phyloP scores from a whole-genome alignment of 2,113 vertebrate species.

The Neolamprologus longior region DNA sequence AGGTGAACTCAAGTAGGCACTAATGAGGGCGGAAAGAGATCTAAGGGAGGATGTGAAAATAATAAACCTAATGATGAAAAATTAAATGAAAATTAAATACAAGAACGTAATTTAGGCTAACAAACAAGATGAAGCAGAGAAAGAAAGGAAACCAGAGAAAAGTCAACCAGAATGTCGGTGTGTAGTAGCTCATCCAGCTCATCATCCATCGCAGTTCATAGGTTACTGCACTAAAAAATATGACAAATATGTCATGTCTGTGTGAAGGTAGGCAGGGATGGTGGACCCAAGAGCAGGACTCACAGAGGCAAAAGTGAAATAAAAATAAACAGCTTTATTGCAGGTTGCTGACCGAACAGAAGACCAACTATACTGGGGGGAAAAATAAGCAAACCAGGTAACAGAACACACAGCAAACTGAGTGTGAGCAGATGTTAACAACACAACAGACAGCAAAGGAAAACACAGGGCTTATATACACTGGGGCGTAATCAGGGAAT shows the following conservation, averaged over 20 bases:
- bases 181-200: background rate
- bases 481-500: background rate
- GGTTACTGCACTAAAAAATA: background rate
- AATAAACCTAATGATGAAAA: background rate
- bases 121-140: background rate
- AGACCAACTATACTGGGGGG: accelerated
- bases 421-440: accelerated
- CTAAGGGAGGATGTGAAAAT: background rate
- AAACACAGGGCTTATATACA: background rate
- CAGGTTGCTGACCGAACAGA: background rate
- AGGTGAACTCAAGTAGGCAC: background rate
- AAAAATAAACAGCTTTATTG: background rate
- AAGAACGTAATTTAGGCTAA: background rate
- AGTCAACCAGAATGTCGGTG: background rate
- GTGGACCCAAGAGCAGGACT: background rate
- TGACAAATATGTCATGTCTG: background rate
- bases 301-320: background rate
- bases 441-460: background rate
- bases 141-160: background rate
- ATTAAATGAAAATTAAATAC: background rate
- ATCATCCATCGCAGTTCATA: background rate
- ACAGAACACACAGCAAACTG: background rate
- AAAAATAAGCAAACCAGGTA: background rate
- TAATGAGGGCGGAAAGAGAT: background rate
- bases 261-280: background rate